Evolutionary conservation across 1,140 invertebrate genomes (phyloP).

Genomic region (Polypedilum vanderplanki): DNA sequence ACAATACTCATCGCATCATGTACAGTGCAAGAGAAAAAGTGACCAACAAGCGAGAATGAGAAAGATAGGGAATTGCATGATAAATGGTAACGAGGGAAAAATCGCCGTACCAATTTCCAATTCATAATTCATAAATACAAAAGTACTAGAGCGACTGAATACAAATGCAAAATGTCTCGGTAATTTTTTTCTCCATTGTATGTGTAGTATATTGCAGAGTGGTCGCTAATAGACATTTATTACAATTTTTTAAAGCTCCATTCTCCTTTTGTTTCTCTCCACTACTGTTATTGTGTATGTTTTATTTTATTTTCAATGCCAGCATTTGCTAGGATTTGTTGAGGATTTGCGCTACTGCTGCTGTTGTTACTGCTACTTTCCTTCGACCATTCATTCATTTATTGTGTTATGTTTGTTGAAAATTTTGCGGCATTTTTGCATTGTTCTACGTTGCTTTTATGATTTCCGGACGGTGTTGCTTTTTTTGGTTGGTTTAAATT

Average conservation of each 20-base stretch:
- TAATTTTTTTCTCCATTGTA: background rate
- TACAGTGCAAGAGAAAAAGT: background rate
- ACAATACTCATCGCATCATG: background rate
- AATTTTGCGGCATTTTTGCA: slow-evolving; percentile 23
- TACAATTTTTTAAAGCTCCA: slow-evolving; percentile 5
- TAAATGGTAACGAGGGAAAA: slow-evolving; percentile 27
- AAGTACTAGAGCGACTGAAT: background rate
- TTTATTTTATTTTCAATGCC: background rate
- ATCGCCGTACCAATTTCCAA: slow-evolving; percentile 23
- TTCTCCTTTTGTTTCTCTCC: slow-evolving; percentile 1
- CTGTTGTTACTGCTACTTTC: background rate
- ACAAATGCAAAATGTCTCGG: slow-evolving; percentile 11
- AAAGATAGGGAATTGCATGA: background rate
- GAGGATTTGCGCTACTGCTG: background rate
- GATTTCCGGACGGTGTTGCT: background rate
- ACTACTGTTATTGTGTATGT: background rate
- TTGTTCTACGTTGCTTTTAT: background rate
- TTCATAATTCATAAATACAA: slow-evolving; percentile 22
- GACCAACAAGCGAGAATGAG: background rate
- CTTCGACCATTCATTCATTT: slow-evolving; percentile 11
- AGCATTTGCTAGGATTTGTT: slow-evolving; percentile 4
- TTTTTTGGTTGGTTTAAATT: background rate
- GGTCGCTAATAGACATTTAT: slow-evolving; percentile 27
- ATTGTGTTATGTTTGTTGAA: slow-evolving; percentile 13
- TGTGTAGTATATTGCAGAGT: background rate